Evolutionary conservation across 2,888 invertebrate species (phyloP).

Genomic region (Escarpia spicata): DNA sequence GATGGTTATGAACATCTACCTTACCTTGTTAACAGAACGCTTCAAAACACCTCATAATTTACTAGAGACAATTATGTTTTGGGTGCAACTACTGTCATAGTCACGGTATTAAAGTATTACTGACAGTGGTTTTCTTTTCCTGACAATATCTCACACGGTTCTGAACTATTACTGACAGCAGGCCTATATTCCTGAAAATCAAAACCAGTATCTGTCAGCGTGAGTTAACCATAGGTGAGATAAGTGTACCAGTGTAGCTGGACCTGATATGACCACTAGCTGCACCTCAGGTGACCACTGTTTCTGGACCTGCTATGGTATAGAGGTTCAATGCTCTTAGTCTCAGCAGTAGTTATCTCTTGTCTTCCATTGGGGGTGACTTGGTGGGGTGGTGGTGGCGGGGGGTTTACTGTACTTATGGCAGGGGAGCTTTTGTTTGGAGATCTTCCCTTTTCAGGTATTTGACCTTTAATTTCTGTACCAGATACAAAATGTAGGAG

Average conservation of each 20-base stretch:
- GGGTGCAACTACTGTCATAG: too few relatives aligned
- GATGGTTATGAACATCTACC: too few relatives aligned
- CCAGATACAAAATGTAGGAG: not conserved
- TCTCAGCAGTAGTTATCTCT: not conserved
- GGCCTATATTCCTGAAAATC: too few relatives aligned
- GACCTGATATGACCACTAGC: not conserved
- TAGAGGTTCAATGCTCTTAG: not conserved
- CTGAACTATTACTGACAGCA: too few relatives aligned
- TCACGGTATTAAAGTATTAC: too few relatives aligned
- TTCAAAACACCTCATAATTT: too few relatives aligned
- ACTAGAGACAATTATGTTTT: too few relatives aligned
- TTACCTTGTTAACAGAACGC: too few relatives aligned
- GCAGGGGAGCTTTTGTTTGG: not conserved
- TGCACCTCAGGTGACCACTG: not conserved
- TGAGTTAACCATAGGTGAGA: not conserved
- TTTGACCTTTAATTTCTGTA: not conserved
- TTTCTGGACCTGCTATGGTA: not conserved
- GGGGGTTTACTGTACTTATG: too few relatives aligned
- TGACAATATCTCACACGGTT: too few relatives aligned
- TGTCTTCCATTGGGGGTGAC: not conserved
- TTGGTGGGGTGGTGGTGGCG: not conserved
- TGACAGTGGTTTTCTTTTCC: too few relatives aligned
- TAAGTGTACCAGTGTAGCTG: not conserved
- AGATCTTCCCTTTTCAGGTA: not conserved
- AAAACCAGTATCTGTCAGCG: not conserved